phyloP scores from a whole-genome alignment of 1,140 invertebrate genomes.

The Ptiloglossa arizonensis region DNA sequence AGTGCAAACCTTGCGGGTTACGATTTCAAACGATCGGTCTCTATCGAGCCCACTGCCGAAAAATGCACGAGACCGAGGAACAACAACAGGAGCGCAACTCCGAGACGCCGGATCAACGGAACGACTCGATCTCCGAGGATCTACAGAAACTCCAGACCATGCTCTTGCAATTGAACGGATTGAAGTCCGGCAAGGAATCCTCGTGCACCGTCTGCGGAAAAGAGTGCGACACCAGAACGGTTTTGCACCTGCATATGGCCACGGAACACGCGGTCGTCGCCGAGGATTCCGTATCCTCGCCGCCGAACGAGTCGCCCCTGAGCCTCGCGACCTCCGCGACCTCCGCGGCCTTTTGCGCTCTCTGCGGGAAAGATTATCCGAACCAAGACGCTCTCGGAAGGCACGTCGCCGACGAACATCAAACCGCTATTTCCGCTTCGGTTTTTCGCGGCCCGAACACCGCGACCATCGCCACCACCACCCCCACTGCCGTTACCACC shows the following conservation, averaged over 20 bases:
- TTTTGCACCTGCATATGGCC: slow-evolving; percentile 84
- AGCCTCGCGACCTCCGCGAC: slow-evolving; percentile 29
- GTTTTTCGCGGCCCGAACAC: slow-evolving; percentile 56
- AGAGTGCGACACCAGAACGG: slow-evolving; percentile 84
- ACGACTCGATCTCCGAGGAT: slow-evolving; percentile 88
- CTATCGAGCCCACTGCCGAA: slow-evolving; percentile 81
- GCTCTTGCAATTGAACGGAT: slow-evolving; percentile 93
- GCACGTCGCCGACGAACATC: slow-evolving; percentile 84
- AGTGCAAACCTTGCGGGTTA: slow-evolving; percentile 83
- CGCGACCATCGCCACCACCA: slow-evolving; percentile 41
- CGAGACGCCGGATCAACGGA: slow-evolving; percentile 66
- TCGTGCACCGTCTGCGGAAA: slow-evolving; percentile 84
- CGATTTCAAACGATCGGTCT: slow-evolving; percentile 83
- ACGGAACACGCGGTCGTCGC: slow-evolving; percentile 82
- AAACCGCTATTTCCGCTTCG: slow-evolving; percentile 62
- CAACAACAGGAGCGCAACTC: slow-evolving; percentile 72
- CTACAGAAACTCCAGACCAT: slow-evolving; percentile 94
- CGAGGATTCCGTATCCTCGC: slow-evolving; percentile 67
- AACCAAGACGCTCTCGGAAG: slow-evolving; percentile 83
- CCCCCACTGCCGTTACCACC: slow-evolving; percentile 48
- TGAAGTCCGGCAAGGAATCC: slow-evolving; percentile 83
- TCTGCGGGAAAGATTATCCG: slow-evolving; percentile 84
- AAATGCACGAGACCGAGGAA: slow-evolving; percentile 78
- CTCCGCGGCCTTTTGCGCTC: no score
- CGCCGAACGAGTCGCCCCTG: slow-evolving; percentile 49